Percentiles rank a stretch among this genome's conserved stretches.
Evolutionary conservation across 2,888 invertebrate species (phyloP).

Genomic region (Pemphredon lugubris): DNA sequence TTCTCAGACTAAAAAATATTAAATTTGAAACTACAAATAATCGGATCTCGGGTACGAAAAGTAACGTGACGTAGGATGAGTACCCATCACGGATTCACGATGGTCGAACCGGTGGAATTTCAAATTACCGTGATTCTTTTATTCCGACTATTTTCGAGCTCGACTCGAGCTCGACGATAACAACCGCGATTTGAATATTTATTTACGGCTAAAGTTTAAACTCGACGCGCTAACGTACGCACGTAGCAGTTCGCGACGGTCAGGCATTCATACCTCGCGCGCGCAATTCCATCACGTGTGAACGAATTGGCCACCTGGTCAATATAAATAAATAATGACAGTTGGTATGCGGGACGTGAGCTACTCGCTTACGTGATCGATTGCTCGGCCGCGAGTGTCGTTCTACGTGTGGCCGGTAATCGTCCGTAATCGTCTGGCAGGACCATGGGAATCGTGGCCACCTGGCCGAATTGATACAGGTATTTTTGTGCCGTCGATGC

Average conservation of each 20-base stretch:
- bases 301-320: slow-evolving; percentile 75
- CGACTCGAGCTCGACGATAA: too few relatives aligned
- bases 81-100: too few relatives aligned
- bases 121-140: too few relatives aligned
- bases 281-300: slow-evolving; percentile 70
- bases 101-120: too few relatives aligned
- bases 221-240: neutral
- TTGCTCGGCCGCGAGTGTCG: slow-evolving; percentile 63
- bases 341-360: slow-evolving; percentile 70
- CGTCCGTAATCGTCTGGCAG: slow-evolving; percentile 56
- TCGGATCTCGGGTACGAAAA: neutral
- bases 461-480: slow-evolving; percentile 32
- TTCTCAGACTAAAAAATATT: too few relatives aligned
- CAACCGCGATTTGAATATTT: too few relatives aligned
- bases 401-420: slow-evolving; percentile 60
- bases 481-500: neutral
- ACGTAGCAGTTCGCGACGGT: neutral
- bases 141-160: too few relatives aligned
- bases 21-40: too few relatives aligned
- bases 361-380: slow-evolving; percentile 73
- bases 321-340: slow-evolving; percentile 75
- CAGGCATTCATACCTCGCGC: slow-evolving; percentile 48
- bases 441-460: slow-evolving; percentile 54
- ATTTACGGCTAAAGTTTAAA: neutral
- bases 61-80: too few relatives aligned